Conservation (phyloP, 2,797 vertebrate genomes). For the Cuniculus paca region DNA sequence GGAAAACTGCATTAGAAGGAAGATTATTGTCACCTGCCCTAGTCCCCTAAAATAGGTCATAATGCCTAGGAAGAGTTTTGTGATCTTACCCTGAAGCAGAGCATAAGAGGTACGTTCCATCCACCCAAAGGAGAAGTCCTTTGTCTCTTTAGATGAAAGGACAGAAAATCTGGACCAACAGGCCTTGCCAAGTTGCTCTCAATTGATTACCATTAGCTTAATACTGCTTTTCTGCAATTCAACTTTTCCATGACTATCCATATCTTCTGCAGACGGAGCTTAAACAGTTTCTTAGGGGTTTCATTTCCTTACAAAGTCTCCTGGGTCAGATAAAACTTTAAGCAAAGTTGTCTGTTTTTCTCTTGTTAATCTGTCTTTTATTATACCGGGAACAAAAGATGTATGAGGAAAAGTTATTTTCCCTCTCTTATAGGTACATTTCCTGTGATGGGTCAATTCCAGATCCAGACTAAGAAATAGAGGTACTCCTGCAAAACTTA, state of each 20-base stretch:
- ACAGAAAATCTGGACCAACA: not conserved
- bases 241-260: not conserved
- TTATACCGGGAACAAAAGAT: not conserved
- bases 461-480: not conserved
- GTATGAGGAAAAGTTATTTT: not conserved
- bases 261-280: not conserved
- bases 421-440: not conserved
- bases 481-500: not conserved
- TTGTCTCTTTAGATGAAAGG: not conserved
- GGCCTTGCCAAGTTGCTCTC: not conserved
- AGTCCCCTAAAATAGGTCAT: not conserved
- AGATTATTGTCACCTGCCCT: not conserved
- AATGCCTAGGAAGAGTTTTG: not conserved
- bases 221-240: not conserved
- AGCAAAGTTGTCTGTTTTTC: not conserved
- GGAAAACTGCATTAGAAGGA: not conserved
- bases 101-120: not conserved
- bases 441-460: not conserved
- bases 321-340: not conserved
- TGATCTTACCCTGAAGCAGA: not conserved
- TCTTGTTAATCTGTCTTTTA: not conserved
- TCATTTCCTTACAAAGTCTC: not conserved
- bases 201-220: not conserved
- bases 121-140: not conserved
- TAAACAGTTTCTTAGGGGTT: not conserved